Percentiles rank a stretch among this genome's conserved stretches.
Conservation (phyloP, 2,113 vertebrate species). For the Picathartes gymnocephalus region DNA sequence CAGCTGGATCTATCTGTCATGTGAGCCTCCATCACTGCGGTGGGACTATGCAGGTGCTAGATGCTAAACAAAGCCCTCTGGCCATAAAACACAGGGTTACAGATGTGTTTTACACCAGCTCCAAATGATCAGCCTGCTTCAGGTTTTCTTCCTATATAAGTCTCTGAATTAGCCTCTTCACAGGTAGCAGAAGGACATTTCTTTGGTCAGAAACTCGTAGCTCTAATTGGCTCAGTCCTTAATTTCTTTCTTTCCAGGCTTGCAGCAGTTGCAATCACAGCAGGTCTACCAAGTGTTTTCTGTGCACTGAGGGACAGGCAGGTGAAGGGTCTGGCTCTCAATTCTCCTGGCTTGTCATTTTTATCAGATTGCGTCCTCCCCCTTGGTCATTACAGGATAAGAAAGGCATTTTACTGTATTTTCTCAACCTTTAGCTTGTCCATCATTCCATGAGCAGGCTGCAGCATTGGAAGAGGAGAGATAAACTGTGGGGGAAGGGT, state of each 20-base stretch:
- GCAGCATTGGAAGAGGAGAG: background rate
- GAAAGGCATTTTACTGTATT: constrained; percentile 45
- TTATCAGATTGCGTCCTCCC: constrained; percentile 34
- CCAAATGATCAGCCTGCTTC: background rate
- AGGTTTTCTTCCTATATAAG: background rate
- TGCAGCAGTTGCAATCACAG: background rate
- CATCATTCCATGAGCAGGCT: background rate
- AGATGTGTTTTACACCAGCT: background rate
- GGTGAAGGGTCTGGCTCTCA: constrained; percentile 36
- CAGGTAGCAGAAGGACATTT: background rate
- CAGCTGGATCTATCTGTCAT: background rate
- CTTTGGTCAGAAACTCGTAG: background rate
- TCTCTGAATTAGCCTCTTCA: background rate
- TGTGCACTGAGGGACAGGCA: background rate
- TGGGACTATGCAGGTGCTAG: background rate
- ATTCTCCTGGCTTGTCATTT: constrained; percentile 27
- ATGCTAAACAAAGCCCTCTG: background rate
- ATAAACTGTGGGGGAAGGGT: background rate
- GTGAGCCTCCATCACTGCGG: background rate
- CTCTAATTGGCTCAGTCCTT: background rate
- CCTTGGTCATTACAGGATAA: constrained; percentile 44
- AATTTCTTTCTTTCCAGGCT: background rate
- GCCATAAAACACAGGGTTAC: background rate
- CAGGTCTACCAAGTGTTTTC: background rate
- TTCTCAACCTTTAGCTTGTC: constrained; percentile 41